phyloP scores from a whole-genome alignment of 2,888 invertebrate species.

The Meiosimyza decipiens region DNA sequence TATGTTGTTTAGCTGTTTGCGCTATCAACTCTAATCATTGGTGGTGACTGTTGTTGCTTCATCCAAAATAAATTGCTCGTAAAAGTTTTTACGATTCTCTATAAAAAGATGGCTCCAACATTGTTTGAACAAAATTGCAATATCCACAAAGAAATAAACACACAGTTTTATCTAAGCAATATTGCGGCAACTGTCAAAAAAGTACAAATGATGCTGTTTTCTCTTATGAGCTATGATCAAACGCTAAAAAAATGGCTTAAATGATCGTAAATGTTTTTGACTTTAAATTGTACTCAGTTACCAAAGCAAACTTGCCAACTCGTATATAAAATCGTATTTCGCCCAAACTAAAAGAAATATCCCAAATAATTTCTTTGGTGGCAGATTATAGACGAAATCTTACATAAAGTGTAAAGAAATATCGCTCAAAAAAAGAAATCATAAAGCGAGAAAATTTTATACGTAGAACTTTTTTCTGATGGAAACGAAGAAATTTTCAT shows the following conservation, averaged over 20 bases:
- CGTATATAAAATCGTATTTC: too few species aligned
- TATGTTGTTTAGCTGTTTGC: not conserved
- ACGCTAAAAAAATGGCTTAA: not conserved
- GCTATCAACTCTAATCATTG: not conserved
- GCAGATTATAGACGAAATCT: too few species aligned
- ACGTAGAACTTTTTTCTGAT: too few species aligned
- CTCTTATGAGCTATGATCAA: not conserved
- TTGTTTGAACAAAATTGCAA: not conserved
- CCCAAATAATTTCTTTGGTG: too few species aligned
- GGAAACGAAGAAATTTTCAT: too few species aligned
- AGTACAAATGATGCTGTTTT: not conserved
- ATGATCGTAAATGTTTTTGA: not conserved
- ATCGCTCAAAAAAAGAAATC: too few species aligned
- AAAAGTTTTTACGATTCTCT: conserved; percentile 25
- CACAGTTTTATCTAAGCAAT: not conserved
- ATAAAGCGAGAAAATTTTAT: too few species aligned
- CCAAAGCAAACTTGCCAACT: too few species aligned
- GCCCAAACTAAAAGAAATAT: too few species aligned
- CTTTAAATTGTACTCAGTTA: not conserved
- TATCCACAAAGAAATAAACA: not conserved
- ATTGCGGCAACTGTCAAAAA: not conserved
- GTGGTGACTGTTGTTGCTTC: not conserved
- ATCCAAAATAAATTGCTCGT: conserved; percentile 26
- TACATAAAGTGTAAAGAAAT: too few species aligned
- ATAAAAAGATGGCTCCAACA: conserved; percentile 29